A percentile compares a stretch with the other conserved stretches of the same genome.
Evolutionary conservation across 1,140 invertebrate species (phyloP).

Genomic region (Pseudomyrmex dendroicus): DNA sequence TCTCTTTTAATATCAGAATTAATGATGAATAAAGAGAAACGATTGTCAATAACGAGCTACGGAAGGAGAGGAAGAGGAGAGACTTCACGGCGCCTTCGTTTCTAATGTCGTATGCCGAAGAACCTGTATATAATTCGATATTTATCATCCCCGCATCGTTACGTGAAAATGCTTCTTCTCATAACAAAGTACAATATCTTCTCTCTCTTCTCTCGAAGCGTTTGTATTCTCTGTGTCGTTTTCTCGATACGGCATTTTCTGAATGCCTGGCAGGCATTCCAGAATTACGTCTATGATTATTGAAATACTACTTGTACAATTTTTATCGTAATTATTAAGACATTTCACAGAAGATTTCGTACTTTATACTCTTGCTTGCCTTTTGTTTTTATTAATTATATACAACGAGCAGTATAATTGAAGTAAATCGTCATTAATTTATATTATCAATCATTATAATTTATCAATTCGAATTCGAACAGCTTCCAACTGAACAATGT

Average conservation of each 20-base stretch:
- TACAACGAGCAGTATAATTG: background rate
- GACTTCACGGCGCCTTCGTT: constrained; percentile 59
- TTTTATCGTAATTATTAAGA: constrained; percentile 46
- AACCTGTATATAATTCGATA: constrained; percentile 57
- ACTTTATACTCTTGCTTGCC: background rate
- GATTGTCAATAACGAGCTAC: background rate
- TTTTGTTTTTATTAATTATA: constrained; percentile 22
- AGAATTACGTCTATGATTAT: constrained; percentile 30
- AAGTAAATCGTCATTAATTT: constrained; percentile 8
- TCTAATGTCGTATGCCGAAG: constrained; percentile 25
- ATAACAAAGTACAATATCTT: constrained; percentile 18
- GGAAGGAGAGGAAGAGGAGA: background rate
- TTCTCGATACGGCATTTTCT: background rate
- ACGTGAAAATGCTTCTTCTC: background rate
- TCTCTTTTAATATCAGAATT: constrained; percentile 2
- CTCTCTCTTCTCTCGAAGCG: background rate
- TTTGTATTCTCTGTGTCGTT: background rate
- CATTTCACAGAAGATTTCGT: background rate
- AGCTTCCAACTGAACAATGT: no score
- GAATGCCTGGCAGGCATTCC: constrained; percentile 17
- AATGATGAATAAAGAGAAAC: background rate
- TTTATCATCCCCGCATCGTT: constrained; percentile 51
- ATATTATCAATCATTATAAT: background rate
- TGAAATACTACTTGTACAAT: constrained; percentile 1
- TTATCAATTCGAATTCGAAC: no score